Evolutionary conservation across 2,888 invertebrate species (phyloP), one percentile per base, ranked within the genome.

Genomic region (Eupsilia transversa): DNA sequence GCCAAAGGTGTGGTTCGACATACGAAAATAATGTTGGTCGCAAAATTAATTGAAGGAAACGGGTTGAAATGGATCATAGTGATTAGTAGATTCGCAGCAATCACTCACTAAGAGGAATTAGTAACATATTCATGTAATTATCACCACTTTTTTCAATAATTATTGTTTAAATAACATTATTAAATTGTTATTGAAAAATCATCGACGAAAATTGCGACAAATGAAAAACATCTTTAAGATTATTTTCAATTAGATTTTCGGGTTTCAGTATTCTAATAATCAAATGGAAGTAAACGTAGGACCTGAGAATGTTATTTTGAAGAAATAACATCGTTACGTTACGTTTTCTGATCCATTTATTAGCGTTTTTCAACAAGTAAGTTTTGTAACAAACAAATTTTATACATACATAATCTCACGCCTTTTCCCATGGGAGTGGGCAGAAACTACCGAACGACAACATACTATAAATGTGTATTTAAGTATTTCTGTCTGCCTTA

Each of bases 1-100:
- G 27, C 59, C n/a, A 27, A 60, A 68, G 81, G 81, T 83, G 81
- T 79, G 80, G 79, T 75, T 66, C 38, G 35, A 65, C 52, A 74
- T 71, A 54, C 33, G 64, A 83, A 64, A 74, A 54, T 79, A 56
- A 79, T 61, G 52, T 67, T 64, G n/a, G 66, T 68, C 35, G 64
- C 33, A 33, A 77, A 49, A 74, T 74, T 83, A 71, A 65, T 68
- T 74, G 41, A 57, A 72, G 27, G 54, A 82, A 79, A 74, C 57
- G 6, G 35, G 38, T 83, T 43, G 49, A 74, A 20, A 61, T 75
- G 46, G 63, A 63, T 30, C 60, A n/a, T 20, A 46, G 56, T 72
- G 23, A 72, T 72, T 46, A 46, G 72, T 72, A 35, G n/a, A n/a
- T 14, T n/a, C n/a, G n/a, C n/a, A n/a, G n/a, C 12, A 43, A 27